Evolutionary conservation across 2,888 invertebrate species (phyloP), one percentile per base, ranked within the genome.

Genomic region (Drosophila kokeensis): DNA sequence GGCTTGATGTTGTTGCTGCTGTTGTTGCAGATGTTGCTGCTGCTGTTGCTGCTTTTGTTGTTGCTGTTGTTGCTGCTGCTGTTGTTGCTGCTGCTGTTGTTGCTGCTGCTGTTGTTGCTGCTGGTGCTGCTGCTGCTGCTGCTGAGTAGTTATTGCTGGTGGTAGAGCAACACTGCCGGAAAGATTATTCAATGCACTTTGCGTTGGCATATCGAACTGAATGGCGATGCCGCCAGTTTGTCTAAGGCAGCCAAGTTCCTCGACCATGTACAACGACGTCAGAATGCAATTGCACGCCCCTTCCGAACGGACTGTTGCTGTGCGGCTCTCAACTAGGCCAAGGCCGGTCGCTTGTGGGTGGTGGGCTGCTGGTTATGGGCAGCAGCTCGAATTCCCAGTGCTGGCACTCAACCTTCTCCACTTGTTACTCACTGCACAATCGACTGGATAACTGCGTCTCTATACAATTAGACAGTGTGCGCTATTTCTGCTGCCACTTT

Each of bases 201-300:
- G 83, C 63, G 62, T 76, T 81, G 86, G 86, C 86, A 89, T 88
- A 54, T 60, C 76, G 71, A 73, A 38, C 59, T 55, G 72, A 64
- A 72, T 66, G 69, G 76, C 70, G 48, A 73, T 70, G 63, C 68
- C 73, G 76, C 83, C 90, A 71, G 83, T 87, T 73, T 90, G 90
- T 85, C 83, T 86, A 18, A 84, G 80, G 64, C 90, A 86, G 54
- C 90, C 71, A 57, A 83, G 68, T 76, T 89, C 90, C 73, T 90
- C 89, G 54, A 89, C 83, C 91, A 89, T 89, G 42, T n/a, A 48
- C 42, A 59, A 59, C 49, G 48, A 58, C 58, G 32, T 36, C 38
- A 36, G 68, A 75, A 77, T 69, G 65, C 64, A 69, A 77, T 67
- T 72, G 67, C 45, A 32, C 49, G 50, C 52, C 53, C 34, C 6